Evolutionary conservation across 1,140 invertebrate genomes (phyloP), one percentile per base, ranked within the genome.

Genomic region (Ceratosolen solmsi): DNA sequence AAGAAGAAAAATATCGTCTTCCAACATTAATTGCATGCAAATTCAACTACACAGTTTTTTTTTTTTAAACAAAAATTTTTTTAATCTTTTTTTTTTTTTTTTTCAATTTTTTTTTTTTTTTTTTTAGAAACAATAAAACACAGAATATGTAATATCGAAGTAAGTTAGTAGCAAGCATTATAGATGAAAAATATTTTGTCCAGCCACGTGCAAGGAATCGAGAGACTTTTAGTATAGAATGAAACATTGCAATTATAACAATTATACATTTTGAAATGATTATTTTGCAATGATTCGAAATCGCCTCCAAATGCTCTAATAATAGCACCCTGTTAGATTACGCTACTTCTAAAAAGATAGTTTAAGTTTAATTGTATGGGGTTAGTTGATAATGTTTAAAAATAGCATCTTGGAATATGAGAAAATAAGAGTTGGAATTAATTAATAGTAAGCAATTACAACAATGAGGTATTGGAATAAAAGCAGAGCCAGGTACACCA

Each of bases 1-100:
- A 63, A 72, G 54, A n/a, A 27, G 54, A 65, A 75, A 72, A 81
- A 68, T 11, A 82, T 78, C 49, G 5, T 22, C n/a, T 82, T 58
- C 38, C 5, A 2, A 41, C 9, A 54, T 54, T 27, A 41, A 27
- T 46, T 5, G 75, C 81, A 82, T 78, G 75, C 75, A 79, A 63
- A 65, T 51, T 63, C 33, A 70, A 73, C 54, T 77, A 82, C 74
- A 82, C 75, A 82, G 78, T 73, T 65, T 49, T 13, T 46, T 13
- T 46, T 46, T 46, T 46, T 46, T 46, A n/a, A n/a, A n/a, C n/a
- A n/a, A n/a, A n/a, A n/a, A n/a, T 46, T 46, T 46, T 46, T 46
- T 46, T 46, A n/a, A n/a, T n/a, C 41, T 46, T 46, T 46, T 5
- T 46, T 46, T 46, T 46, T 46, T n/a, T 33, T 20, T 41, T 22